Evolutionary conservation across 92 coral and sea anemone species (phyloP).

Genomic region (Umimayanthus chanpuru): DNA sequence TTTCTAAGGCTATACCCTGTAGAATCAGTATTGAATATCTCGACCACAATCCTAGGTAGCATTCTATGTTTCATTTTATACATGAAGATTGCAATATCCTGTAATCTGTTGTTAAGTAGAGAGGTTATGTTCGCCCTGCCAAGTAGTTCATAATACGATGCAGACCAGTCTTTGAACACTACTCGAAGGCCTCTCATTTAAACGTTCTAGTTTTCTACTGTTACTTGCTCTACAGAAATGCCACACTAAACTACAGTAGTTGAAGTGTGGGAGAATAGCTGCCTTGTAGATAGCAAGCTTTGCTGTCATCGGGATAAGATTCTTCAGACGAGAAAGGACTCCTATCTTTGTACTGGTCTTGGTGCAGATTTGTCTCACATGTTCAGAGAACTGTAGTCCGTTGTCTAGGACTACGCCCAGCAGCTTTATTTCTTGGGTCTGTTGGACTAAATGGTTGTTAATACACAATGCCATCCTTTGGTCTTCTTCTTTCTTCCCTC

Average conservation of each 20-base stretch:
- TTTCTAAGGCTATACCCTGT: too few relatives aligned
- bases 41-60: neutral
- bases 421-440: neutral
- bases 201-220: neutral
- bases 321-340: neutral
- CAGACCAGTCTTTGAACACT: neutral
- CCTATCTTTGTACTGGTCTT: neutral
- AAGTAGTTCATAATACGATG: neutral
- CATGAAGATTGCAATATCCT: too few relatives aligned
- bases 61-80: neutral
- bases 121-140: neutral
- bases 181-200: neutral
- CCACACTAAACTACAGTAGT: neutral
- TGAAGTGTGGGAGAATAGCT: neutral
- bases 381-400: neutral
- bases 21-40: neutral
- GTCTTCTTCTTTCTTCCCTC: neutral
- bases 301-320: neutral
- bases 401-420: neutral
- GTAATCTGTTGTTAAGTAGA: neutral
- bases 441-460: neutral
- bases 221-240: constrained; percentile 4
- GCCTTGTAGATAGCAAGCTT: constrained; percentile 6
- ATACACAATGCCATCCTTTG: neutral
- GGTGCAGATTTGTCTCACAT: neutral